Percentiles rank a stretch among this genome's conserved stretches.
Evolutionary conservation across 2,797 vertebrate genomes (phyloP).

Genomic region (Crossoptilon crossoptilon): DNA sequence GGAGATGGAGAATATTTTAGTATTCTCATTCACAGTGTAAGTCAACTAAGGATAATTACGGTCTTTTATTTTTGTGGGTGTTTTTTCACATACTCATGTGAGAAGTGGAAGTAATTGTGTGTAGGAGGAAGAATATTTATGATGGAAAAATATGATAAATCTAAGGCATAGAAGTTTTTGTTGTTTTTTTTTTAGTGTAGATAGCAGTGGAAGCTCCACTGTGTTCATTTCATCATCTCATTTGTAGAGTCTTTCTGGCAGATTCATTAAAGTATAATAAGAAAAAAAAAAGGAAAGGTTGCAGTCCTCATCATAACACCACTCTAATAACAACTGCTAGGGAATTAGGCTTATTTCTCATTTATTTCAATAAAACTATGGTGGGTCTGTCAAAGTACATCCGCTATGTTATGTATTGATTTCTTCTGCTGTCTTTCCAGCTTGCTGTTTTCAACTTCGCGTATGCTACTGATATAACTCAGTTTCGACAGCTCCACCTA

Average conservation of each 20-base stretch:
- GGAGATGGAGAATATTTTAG: background rate
- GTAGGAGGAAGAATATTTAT: conserved; percentile 38
- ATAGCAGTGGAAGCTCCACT: background rate
- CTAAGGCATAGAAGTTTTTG: background rate
- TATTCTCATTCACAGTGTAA: background rate
- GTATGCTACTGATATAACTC: conserved; percentile 84
- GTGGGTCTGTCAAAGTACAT: conserved; percentile 6
- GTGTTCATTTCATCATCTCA: conserved; percentile 27
- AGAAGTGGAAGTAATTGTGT: background rate
- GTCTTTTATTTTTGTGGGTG: conserved; percentile 10
- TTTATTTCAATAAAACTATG: conserved; percentile 18
- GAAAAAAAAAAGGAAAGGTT: conserved; percentile 25
- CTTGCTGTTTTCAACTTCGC: conserved; percentile 87
- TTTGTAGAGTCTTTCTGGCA: conserved; percentile 42
- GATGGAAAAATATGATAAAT: conserved; percentile 21
- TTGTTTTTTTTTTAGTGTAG: conserved; percentile 5
- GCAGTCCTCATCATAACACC: background rate
- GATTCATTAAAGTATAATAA: conserved; percentile 55
- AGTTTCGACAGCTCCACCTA: conserved; percentile 87
- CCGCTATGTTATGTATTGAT: conserved; percentile 7
- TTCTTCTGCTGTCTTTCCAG: conserved; percentile 77
- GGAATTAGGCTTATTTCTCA: conserved; percentile 30
- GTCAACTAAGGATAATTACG: conserved; percentile 8
- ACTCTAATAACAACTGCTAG: background rate
- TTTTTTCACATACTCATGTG: conserved; percentile 4